These are phyloP conservation scores for Glaucomys volans DNA, from an alignment of 2,113 vertebrate genomes.

Conservation along the genomic window DNA sequence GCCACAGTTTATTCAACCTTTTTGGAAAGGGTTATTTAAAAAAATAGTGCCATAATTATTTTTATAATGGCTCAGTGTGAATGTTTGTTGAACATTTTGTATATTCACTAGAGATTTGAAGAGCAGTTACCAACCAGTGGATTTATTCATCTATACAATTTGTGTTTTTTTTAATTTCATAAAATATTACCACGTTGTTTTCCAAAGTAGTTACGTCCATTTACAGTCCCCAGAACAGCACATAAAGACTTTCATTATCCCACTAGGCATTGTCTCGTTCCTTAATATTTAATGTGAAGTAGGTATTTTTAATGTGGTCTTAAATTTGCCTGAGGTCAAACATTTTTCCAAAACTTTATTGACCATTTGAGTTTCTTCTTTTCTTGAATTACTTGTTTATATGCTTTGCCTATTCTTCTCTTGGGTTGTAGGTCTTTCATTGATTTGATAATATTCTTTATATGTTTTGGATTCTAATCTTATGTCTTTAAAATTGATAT, in stretches of 20 bases:
- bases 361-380: background rate
- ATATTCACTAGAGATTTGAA: background rate
- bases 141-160: background rate
- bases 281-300: background rate
- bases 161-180: conserved; percentile 14
- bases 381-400: background rate
- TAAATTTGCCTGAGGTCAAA: background rate
- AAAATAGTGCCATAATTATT: background rate
- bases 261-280: background rate
- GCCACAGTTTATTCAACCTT: background rate
- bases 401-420: background rate
- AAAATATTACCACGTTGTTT: background rate
- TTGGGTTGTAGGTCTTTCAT: background rate
- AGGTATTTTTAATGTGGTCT: background rate
- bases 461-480: background rate
- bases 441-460: background rate
- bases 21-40: background rate
- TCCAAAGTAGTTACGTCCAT: background rate
- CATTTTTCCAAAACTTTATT: background rate
- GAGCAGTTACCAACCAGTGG: background rate
- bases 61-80: background rate
- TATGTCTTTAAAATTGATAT: background rate
- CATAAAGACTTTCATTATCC: background rate
- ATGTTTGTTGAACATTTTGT: background rate
- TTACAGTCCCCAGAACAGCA: background rate